Evolutionary conservation across 2,113 vertebrate genomes (phyloP).

Genomic region (Heliornis fulica): DNA sequence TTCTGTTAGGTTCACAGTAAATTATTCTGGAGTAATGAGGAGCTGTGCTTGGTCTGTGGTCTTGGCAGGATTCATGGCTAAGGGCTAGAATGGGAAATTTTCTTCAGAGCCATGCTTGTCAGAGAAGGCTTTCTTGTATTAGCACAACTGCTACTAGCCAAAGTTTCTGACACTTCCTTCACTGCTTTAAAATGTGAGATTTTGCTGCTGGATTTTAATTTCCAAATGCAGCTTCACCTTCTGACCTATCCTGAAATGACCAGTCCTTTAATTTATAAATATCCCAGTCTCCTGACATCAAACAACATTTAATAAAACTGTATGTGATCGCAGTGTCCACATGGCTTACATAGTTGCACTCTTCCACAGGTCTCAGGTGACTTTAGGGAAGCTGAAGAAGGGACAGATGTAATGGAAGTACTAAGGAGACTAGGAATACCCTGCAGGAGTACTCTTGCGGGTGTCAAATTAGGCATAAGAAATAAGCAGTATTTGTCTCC

Average conservation of each 20-base stretch:
- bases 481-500: neutral
- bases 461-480: neutral
- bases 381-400: neutral
- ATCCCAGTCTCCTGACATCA: neutral
- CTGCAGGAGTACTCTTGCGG: rapidly evolving
- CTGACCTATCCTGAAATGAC: neutral
- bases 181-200: neutral
- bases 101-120: neutral
- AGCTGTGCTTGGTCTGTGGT: neutral
- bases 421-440: neutral
- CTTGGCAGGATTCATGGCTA: neutral
- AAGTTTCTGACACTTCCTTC: neutral
- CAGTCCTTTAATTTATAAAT: neutral
- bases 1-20: neutral
- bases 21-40: neutral
- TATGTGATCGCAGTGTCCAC: neutral
- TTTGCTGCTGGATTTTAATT: neutral
- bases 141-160: neutral
- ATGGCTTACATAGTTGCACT: neutral
- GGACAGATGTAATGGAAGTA: neutral
- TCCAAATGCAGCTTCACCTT: neutral
- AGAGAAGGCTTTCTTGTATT: neutral
- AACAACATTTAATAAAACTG: neutral
- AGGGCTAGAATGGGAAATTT: neutral
- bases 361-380: neutral